Evolutionary conservation across 2,113 vertebrate genomes (phyloP), one percentile per base, ranked within the genome.

Genomic region (Ciconia maguari): DNA sequence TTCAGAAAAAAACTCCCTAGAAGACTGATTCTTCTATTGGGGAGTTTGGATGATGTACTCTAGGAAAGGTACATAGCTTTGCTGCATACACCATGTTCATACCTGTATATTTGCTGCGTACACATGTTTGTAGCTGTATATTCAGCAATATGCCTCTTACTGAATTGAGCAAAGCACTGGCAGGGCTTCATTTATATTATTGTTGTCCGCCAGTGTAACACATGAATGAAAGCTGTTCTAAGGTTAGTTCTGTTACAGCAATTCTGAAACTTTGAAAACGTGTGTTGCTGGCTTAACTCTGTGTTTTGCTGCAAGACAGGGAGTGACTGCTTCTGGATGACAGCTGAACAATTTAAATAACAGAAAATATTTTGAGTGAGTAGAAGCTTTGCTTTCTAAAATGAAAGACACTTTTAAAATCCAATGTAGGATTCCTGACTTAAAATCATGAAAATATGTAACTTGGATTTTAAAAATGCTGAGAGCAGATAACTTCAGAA

Each of bases 291-390:
- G 22, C 58, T 72, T 88, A 65, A 48, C 44, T 72, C 17, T 72
- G 1, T 51, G n/a, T 86, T 96, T 81, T 83, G 38, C 80, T 91
- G 49, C 11, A 51, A 54, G 36, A n/a, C 26, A 51, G 29, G 48
- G 78, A 87, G 74, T 61, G 52, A 19, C 34, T 87, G n/a, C 13
- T 83, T 95, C 58, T 96, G 58, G n/a, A 42, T 91, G 46, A 49
- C 54, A 61, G 16, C 51, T 83, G 41, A 74, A 51, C 24, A 77
- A 77, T 38, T 70, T 85, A 64, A 91, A 30, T 60, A 68, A 71
- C 36, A 62, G 58, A 79, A 77, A n/a, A 36, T 61, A 44, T 12
- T 93, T 42, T 48, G 24, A 65, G n/a, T 19, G 20, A 54, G 21
- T 69, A 49, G 34, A 57, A 55, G 9, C 68, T 83, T 52, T 77